Evolutionary conservation across 37 sponge, comb jelly and placozoan species (phyloP).

Genomic region (Chondrilla cf. caribensis): DNA sequence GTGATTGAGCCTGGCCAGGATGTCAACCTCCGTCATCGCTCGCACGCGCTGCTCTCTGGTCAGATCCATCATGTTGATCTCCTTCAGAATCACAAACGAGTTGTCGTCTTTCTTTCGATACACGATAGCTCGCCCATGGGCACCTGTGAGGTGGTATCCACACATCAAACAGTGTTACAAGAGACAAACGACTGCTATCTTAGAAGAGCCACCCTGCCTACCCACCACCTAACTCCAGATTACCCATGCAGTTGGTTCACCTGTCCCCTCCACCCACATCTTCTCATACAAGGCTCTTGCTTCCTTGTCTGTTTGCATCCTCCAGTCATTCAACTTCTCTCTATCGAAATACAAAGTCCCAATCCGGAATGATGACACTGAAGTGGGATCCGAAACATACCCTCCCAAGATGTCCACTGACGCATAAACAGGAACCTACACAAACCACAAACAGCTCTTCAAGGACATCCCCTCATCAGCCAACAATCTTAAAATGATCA

Average conservation of each 20-base stretch:
- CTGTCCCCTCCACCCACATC: constrained; percentile 74
- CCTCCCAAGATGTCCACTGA: constrained; percentile 55
- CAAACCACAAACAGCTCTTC: background rate
- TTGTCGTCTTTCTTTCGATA: constrained; percentile 92
- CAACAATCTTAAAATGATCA: too few species aligned
- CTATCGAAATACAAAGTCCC: constrained; percentile 79
- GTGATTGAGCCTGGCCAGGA: constrained; percentile 86
- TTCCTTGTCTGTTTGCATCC: constrained; percentile 15
- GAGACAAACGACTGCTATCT: background rate
- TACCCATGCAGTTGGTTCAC: too few species aligned
- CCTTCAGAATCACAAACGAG: constrained; percentile 91
- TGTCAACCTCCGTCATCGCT: constrained; percentile 88
- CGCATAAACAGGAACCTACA: constrained; percentile 34
- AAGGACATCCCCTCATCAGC: too few species aligned
- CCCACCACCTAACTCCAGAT: too few species aligned
- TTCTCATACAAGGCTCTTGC: constrained; percentile 57
- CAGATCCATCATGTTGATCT: constrained; percentile 89
- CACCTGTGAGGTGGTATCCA: too few species aligned
- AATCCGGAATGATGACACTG: constrained; percentile 28
- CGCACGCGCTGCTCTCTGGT: constrained; percentile 62
- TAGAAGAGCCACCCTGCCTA: background rate
- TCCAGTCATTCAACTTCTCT: constrained; percentile 75
- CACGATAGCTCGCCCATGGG: constrained; percentile 94
- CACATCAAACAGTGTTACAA: too few species aligned
- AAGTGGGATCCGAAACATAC: background rate